Evolutionary conservation across 2,888 invertebrate species (phyloP).

Genomic region (Rhingia rostrata): DNA sequence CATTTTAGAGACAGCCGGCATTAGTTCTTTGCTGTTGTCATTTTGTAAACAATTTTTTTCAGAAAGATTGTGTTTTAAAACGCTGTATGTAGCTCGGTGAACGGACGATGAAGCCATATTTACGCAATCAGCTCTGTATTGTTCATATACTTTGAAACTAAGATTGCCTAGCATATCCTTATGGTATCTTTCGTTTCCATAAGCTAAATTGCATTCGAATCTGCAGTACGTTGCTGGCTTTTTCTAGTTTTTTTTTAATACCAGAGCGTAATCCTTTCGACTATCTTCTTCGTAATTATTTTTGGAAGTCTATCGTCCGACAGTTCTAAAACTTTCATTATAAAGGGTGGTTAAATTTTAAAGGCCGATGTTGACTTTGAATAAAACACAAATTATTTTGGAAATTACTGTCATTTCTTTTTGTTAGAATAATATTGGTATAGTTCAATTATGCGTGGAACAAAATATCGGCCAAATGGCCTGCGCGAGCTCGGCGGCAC

Average conservation of each 20-base stretch:
- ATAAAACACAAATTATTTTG: too few relatives aligned
- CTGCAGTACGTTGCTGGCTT: neutral
- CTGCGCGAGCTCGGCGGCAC: too few relatives aligned
- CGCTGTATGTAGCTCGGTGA: neutral
- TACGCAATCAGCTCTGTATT: neutral
- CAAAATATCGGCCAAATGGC: too few relatives aligned
- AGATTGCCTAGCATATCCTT: neutral
- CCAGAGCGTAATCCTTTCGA: neutral
- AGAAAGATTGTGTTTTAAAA: constrained; percentile 4
- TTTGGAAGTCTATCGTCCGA: neutral
- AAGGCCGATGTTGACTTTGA: too few relatives aligned
- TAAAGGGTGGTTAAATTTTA: too few relatives aligned
- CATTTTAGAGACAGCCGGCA: constrained; percentile 5
- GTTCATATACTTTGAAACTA: neutral
- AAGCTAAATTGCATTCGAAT: neutral
- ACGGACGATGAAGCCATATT: constrained; percentile 10
- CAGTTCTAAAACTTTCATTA: neutral
- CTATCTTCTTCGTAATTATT: neutral
- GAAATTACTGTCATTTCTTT: too few relatives aligned
- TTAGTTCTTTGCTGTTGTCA: constrained; percentile 1
- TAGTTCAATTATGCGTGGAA: too few relatives aligned
- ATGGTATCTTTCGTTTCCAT: neutral
- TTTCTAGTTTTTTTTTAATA: neutral
- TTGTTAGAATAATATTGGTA: too few relatives aligned
- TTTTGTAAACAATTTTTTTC: neutral